Evolutionary conservation across 53 echinoderm and acorn worm species (phyloP), one percentile per base, ranked within the genome.

Genomic region (Actinopyga echinites): DNA sequence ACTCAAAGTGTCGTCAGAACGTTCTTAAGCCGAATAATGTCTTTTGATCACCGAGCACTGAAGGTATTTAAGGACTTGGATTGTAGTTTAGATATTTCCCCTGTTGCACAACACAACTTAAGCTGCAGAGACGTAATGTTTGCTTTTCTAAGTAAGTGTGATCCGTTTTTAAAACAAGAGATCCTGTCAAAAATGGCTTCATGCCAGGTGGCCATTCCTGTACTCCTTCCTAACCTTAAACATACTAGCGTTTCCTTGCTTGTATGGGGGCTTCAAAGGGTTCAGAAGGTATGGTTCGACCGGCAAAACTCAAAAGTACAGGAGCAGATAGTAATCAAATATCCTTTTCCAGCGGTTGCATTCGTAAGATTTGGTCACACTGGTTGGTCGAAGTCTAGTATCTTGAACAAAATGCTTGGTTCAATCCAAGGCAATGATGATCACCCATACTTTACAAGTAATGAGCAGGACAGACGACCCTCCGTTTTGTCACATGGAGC

Each of bases 131-230:
- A 67, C 22, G n/a, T 67, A n/a, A 20, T 67, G 20, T 67, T 3
- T 33, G 37, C 34, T 0, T 36, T 67, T 35, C 3, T 67, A 36
- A 35, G 2, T 11, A 19, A 36, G 6, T 67, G 49, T 5, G 75
- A 75, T 52, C 75, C 75, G 3, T 75, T 75, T 43, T 22, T 75
- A 43, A 23, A 20, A 29, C 75, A 75, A 52, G 75, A 75, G 13
- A 11, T 75, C 3, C 4, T 75, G n/a, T 49, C 52, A 5, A 75
- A 75, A 75, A 49, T 75, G 75, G 0, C 75, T 5, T 24, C 53
- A 9, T 75, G 75, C n/a, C 75, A 54, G 5, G 1, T 75, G 10
- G 75, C 75, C 30, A 52, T 75, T 25, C 75, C 75, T 21, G 22
- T 75, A 52, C 38, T 75, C 4, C n/a, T 75, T 10, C 49, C 52